Evolutionary conservation across 2,113 vertebrate genomes (phyloP), one percentile per base, ranked within the genome.

Genomic region (Dolichallabes microphthalmus): DNA sequence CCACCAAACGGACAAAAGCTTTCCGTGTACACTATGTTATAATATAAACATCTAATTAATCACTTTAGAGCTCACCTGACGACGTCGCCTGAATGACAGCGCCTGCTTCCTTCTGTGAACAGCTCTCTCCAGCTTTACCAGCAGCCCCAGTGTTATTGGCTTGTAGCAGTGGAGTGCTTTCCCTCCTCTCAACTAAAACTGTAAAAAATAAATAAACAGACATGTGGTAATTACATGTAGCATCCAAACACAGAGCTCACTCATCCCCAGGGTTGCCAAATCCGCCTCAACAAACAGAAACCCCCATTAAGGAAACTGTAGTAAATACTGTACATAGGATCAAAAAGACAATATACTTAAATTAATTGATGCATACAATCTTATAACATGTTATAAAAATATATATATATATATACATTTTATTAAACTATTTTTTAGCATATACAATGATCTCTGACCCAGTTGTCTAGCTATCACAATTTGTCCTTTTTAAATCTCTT

Each of bases 71-170:
- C 93, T 93, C 87, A 94, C 93, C 86, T 90, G 89, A 74, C 88
- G 87, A 75, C 89, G 90, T 86, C 90, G 89, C 89, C 89, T 89
- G 77, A 90, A 15, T 85, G 92, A 92, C 92, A 91, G 90, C 91
- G 61, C 82, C 22, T 88, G 85, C 86, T 86, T 90, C 84, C 88
- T 92, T 63, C 81, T 89, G 0, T 89, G 89, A 22, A 77, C 77
- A n/a, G 83, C 35, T 90, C 89, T 92, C 82, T 91, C 92, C 93
- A 93, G 91, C 74, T 91, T 93, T 87, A 66, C 69, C 22, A 25
- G 12, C 52, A 64, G 19, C 27, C n/a, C 14, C 22, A 27, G 10
- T 22, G 19, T 25, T 39, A 22, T 30, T 25, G 4, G 0, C 19
- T 25, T 25, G 30, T 2, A 25, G 11, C 55, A 25, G 35, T 22